Base-by-base conservation (phyloP, 2,113 vertebrate genomes). In the Riparia riparia region DNA sequence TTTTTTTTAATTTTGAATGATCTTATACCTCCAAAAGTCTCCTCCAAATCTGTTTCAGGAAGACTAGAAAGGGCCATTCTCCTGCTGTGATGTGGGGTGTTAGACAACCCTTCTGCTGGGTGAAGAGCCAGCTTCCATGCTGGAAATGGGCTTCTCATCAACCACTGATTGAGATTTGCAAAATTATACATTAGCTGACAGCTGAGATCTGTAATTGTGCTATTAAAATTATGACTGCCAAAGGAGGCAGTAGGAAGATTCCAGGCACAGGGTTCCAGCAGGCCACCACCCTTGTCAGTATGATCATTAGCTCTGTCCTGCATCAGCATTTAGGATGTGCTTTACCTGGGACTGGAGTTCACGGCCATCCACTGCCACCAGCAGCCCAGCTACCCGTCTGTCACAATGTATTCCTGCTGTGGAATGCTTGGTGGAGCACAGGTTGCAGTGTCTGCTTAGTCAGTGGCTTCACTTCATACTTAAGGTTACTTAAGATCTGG, bases 381-480 rank as follows among this genome's bases (percentile, higher is more conserved):
- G 54, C 51, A 76, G 37, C 28, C 32, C 4, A 3, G 45, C 19
- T 25, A 18, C 29, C 20, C 0, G 0, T 29, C 49, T 71, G 32
- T 17, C 54, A 34, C 0, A 0, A 25, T 13, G 37, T 3, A 47
- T 7, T 77, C 50, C 72, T 14, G 9, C 34, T 37, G 17, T 20
- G 68, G 80, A 81, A 56, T 80, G 44, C 4, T 3, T 29, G 14
- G 53, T 50, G 47, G n/a, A 53, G 25, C 79, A 61, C 45, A 53
- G 54, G 15, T 16, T 51, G 44, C 28, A 56, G 10, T 6, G 14
- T 41, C 54, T 45, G 26, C 24, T 86, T 16, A 50, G 4, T 37
- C 1, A 1, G 24, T 32, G 14, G 14, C 12, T 81, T 47, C 44
- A 53, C 31, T 60, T 28, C 3, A 8, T 14, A 64, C 9, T 31